These are phyloP conservation scores for Cataglyphis hispanica DNA, from an alignment of 1,140 invertebrate species.

Conservation along the genomic window DNA sequence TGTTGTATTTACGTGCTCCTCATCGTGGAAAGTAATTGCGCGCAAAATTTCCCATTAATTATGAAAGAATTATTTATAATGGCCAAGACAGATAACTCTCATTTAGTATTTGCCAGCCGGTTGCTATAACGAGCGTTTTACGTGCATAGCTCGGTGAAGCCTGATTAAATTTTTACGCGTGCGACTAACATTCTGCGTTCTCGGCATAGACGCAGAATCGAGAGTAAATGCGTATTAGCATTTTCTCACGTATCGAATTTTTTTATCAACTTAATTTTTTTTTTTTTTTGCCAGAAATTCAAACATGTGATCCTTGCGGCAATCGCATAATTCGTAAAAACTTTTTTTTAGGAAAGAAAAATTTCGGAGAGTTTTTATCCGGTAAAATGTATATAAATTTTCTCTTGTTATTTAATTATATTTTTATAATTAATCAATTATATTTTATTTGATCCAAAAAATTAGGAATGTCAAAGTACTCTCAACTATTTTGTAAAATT, in stretches of 20 bases:
- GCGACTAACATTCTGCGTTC: neutral
- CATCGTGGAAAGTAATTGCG: conserved; percentile 48
- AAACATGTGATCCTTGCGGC: neutral
- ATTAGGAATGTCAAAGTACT: neutral
- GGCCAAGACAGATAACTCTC: conserved; percentile 39
- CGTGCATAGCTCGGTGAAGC: conserved; percentile 20
- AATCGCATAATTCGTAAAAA: neutral
- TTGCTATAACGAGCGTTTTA: conserved; percentile 53
- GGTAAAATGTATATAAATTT: neutral
- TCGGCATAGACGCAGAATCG: neutral
- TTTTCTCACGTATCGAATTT: neutral
- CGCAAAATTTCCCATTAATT: conserved; percentile 62
- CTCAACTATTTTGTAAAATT: neutral
- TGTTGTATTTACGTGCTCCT: neutral
- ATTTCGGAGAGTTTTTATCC: neutral
- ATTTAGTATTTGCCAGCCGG: conserved; percentile 39
- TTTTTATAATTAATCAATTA: neutral
- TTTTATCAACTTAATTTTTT: neutral
- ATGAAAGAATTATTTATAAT: conserved; percentile 60
- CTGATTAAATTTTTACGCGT: conserved; percentile 51
- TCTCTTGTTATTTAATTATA: neutral
- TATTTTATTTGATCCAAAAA: neutral
- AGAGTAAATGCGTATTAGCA: neutral
- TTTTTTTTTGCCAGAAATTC: neutral
- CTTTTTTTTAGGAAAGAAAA: neutral